phyloP scores from a whole-genome alignment of 2,797 vertebrate species.

The Thunnus albacares region DNA sequence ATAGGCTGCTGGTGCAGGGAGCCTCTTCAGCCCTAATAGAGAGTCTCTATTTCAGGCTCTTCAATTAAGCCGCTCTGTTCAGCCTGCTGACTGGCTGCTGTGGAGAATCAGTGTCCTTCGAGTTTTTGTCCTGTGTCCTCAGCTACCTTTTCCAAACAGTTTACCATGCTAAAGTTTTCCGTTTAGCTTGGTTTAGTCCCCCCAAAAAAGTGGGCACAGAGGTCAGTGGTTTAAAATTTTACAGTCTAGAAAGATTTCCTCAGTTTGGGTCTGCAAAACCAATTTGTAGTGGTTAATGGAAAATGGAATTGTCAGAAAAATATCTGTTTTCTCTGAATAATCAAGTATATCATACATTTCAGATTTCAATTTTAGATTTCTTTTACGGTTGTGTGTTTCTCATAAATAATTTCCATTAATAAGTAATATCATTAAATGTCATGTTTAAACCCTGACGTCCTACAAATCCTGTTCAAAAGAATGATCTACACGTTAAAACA shows the following conservation, averaged over 20 bases:
- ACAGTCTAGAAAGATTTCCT: background rate
- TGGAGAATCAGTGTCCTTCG: constrained; percentile 58
- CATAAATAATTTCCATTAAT: background rate
- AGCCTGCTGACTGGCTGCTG: constrained; percentile 66
- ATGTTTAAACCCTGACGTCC: constrained; percentile 4
- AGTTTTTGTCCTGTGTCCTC: constrained; percentile 48
- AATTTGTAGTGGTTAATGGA: background rate
- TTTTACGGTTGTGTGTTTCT: background rate
- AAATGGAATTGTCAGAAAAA: background rate
- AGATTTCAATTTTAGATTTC: background rate
- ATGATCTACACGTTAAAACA: constrained; percentile 18
- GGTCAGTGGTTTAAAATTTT: background rate
- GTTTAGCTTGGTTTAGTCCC: constrained; percentile 17
- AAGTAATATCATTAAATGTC: background rate
- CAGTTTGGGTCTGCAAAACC: background rate
- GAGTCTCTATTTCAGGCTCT: constrained; percentile 79
- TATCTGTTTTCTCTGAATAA: background rate
- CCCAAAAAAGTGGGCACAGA: background rate
- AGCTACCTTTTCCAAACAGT: constrained; percentile 37
- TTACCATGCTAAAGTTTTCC: constrained; percentile 5
- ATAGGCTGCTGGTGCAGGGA: constrained; percentile 61
- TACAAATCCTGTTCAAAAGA: constrained; percentile 4
- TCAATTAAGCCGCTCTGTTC: constrained; percentile 76
- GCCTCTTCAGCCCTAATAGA: constrained; percentile 72
- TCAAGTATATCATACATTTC: background rate